Conservation (phyloP, 2,888 invertebrate species). For the Tortrix viridana region DNA sequence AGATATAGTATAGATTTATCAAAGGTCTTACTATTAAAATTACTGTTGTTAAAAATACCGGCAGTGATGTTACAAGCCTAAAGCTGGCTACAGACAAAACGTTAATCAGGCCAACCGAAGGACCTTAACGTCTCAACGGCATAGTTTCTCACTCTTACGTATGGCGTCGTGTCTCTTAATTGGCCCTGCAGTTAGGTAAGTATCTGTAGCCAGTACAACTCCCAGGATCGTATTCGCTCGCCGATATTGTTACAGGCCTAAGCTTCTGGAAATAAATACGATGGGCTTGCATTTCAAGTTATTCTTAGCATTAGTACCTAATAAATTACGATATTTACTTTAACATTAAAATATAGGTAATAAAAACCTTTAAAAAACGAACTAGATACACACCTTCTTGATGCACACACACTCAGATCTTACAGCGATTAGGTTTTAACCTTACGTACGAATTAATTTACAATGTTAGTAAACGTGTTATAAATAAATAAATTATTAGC, state of each 20-base stretch:
- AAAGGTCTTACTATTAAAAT: conserved; percentile 74
- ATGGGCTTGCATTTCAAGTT: conserved; percentile 31
- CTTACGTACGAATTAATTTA: conserved; percentile 71
- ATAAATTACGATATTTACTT: conserved; percentile 61
- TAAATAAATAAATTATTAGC: conserved; percentile 74
- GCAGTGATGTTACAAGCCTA: conserved; percentile 81
- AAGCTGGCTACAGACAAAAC: conserved; percentile 30
- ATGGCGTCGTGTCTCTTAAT: background rate
- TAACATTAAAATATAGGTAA: conserved; percentile 61
- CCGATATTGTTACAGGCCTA: conserved; percentile 12
- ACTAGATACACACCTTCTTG: conserved; percentile 72
- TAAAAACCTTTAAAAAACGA: conserved; percentile 66
- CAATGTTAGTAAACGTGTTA: conserved; percentile 76
- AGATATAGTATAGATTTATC: conserved; percentile 82
- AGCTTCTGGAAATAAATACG: conserved; percentile 27
- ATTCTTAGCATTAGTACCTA: conserved; percentile 53
- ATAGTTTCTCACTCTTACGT: background rate
- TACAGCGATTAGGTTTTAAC: conserved; percentile 69
- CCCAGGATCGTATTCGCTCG: background rate
- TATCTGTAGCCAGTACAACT: background rate
- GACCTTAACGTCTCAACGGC: background rate
- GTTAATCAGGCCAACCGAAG: background rate
- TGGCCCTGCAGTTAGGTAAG: background rate
- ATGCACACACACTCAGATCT: conserved; percentile 69
- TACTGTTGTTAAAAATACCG: conserved; percentile 73